Evolutionary conservation across 1,140 invertebrate species (phyloP), one percentile per base, ranked within the genome.

Genomic region (Philopotamus ludificatus): DNA sequence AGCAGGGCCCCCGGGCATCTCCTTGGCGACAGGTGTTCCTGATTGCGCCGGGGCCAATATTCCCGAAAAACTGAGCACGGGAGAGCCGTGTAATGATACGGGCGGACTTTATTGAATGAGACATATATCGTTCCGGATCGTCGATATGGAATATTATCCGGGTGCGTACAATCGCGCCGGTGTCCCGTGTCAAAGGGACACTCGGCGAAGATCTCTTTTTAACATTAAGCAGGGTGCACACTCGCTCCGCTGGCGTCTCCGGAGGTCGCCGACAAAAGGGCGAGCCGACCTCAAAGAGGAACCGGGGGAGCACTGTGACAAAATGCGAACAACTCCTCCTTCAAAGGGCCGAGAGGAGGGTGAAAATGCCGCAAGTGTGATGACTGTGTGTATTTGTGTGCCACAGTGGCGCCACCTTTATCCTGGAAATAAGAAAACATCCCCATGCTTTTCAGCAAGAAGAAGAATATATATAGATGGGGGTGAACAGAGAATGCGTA

Each of bases 11-110:
- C 9, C 25, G 39, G 60, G 20, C 63, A 63, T 67, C 66, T 67
- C 44, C 61, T 67, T 57, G 60, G 66, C 66, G 66, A 68, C 66
- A 68, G 66, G 66, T 68, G 66, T 60, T 64, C 45, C 50, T 59
- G 61, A 68, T 68, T 68, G 66, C 66, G 22, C 1, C 8, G 12
- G 55, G 9, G 28, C 41, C 21, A 57, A 53, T 53, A 50, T 44
- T 28, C 25, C 15, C 57, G 41, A 7, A 26, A 34, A 34, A 4
- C 12, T 12, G 28, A 34, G 28, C 28, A 12, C 12, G 28, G 28
- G 44, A 16, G 18, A 15, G 4, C 44, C 15, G 18, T 47, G 44
- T 9, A 47, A 47, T 47, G 44, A 47, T 16, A 47, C 8, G 18
- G 44, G 44, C 18, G 15, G 18, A 7, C 44, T 16, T 34, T 20